Conservation (phyloP, 2,113 vertebrate species). For the Cavia porcellus region DNA sequence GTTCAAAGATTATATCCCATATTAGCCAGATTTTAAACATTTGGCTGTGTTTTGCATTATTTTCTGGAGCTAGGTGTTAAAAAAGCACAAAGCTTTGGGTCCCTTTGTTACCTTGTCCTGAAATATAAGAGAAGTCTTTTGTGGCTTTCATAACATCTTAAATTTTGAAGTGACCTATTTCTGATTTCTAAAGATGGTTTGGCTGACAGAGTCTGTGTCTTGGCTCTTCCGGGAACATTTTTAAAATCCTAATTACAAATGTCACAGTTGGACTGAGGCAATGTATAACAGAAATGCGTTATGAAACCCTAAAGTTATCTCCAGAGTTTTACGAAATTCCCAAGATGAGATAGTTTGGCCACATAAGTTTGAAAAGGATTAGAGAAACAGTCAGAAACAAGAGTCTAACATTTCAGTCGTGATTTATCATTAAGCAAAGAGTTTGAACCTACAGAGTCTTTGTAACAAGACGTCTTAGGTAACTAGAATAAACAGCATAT, state of each 20-base stretch:
- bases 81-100: background rate
- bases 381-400: background rate
- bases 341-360: conserved; percentile 19
- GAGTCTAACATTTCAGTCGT: conserved; percentile 52
- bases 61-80: background rate
- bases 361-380: conserved; percentile 19
- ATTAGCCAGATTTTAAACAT: conserved; percentile 41
- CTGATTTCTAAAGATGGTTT: background rate
- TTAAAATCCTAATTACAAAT: conserved; percentile 43
- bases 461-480: conserved; percentile 69
- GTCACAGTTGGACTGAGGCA: background rate
- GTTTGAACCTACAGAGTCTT: conserved; percentile 41
- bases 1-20: conserved; percentile 36
- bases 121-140: conserved; percentile 15
- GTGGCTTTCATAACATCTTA: conserved; percentile 17
- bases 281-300: background rate
- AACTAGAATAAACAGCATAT: conserved; percentile 73
- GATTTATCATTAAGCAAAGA: conserved; percentile 67
- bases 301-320: conserved; percentile 38
- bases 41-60: conserved; percentile 25
- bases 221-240: background rate
- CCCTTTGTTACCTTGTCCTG: conserved; percentile 32
- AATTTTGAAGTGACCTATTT: conserved; percentile 13
- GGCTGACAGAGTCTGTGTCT: background rate
- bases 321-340: conserved; percentile 27